Evolutionary conservation across 2,888 invertebrate species (phyloP), one percentile per base, ranked within the genome.

Genomic region (Tinea trinotella): DNA sequence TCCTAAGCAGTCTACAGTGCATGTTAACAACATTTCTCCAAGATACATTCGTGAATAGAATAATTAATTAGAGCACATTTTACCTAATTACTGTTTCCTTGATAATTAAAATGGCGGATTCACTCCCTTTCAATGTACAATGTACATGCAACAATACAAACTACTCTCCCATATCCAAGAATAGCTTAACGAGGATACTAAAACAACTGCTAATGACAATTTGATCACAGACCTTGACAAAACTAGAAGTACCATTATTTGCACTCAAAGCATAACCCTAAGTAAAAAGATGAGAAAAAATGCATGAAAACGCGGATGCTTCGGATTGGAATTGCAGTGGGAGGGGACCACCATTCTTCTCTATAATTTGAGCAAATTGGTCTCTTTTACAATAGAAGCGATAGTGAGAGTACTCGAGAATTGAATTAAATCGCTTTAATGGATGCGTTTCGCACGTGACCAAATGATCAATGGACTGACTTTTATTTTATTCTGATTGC

Each of bases 371-470:
- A 40, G 35, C 50, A 40, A 49, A 55, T 50, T 55, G 52, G 22
- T 55, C 50, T 35, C 20, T 5, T 19, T 40, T 1, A 40, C 40
- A 40, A 40, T 40, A 40, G 40, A 35, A 40, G 40, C 35, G 48
- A 30, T 18, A 54, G 57, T 57, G 55, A 57, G 54, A 57, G 55
- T 55, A 40, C 40, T 30, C 40, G 53, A 56, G 54, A 56, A 56
- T 56, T 56, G 56, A 54, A 56, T 56, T 54, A 52, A 54, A 54
- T 54, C 35, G 53, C 15, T 53, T 22, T 53, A 49, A 52, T 52
- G 35, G 52, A 17, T 9, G 35, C 13, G 52, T 34, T 17, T 52
- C 35, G 52, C 35, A 52, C 52, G 52, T 52, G 52, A 52, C 52
- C 35, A 9, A 18, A 34, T 30, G 34, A 52, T 52, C 52, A 30